phyloP scores from a whole-genome alignment of 2,888 invertebrate species.

The Lycocerus yunnanus region DNA sequence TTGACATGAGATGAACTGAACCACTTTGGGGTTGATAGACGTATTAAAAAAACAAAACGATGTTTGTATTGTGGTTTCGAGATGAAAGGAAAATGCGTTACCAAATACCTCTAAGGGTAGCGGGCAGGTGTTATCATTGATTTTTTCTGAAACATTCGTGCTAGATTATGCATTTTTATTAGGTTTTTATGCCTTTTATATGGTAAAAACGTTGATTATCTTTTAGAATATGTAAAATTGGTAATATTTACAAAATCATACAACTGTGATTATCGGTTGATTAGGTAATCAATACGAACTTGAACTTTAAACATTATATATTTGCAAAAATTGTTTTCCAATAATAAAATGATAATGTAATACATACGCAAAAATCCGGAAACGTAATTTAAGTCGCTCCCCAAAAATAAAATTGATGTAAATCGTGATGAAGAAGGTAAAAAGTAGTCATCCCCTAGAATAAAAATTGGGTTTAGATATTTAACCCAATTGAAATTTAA shows the following conservation, averaged over 20 bases:
- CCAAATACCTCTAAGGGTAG: background rate
- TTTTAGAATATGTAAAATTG: background rate
- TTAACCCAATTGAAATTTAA: background rate
- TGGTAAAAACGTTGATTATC: background rate
- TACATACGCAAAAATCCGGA: background rate
- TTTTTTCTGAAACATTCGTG: background rate
- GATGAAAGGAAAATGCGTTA: background rate
- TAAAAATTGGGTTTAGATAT: background rate
- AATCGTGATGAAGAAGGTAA: background rate
- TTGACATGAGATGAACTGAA: background rate
- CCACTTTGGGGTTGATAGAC: background rate
- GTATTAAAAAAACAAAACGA: background rate
- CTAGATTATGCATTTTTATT: background rate
- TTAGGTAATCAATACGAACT: background rate
- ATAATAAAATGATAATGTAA: too few species aligned
- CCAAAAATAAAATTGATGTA: background rate
- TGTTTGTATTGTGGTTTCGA: background rate
- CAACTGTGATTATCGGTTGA: background rate
- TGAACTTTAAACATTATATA: background rate
- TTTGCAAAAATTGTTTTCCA: background rate
- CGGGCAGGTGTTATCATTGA: conserved; percentile 1
- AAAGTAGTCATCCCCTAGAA: background rate
- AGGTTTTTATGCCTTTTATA: background rate
- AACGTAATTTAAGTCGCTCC: background rate
- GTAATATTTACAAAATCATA: background rate